These are phyloP conservation scores for Idaea biselata DNA, from an alignment of 2,888 invertebrate species.

Conservation along the genomic window DNA sequence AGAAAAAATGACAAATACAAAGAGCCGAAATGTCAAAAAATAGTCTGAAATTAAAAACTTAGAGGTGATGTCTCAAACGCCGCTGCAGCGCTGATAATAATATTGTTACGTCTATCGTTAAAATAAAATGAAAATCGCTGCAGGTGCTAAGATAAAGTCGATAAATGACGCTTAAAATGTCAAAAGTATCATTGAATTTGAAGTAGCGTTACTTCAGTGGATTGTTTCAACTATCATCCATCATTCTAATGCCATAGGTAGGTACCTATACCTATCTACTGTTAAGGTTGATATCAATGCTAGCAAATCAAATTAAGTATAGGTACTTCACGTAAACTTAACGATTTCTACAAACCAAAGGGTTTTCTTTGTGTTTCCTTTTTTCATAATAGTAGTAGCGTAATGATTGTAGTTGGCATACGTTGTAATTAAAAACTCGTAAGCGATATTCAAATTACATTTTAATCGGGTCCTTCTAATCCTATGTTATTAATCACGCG, in stretches of 20 bases:
- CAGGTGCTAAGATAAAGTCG: no score
- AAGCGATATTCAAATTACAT: slow-evolving; percentile 42
- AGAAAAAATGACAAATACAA: no score
- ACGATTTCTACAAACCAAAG: background rate
- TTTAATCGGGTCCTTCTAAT: slow-evolving; percentile 52
- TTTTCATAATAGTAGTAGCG: slow-evolving; percentile 12
- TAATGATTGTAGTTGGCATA: background rate
- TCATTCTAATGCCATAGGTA: no score
- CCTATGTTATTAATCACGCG: slow-evolving; percentile 62
- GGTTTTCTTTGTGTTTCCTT: slow-evolving; percentile 10
- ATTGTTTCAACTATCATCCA: no score
- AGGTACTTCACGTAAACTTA: background rate
- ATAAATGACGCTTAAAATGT: no score
- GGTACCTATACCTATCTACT: no score
- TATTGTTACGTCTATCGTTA: slow-evolving; percentile 17
- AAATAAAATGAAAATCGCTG: no score
- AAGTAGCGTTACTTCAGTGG: no score
- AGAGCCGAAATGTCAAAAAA: no score
- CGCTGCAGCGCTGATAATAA: slow-evolving; percentile 23
- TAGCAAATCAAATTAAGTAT: slow-evolving; percentile 12
- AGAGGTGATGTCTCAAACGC: no score
- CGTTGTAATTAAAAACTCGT: slow-evolving; percentile 25
- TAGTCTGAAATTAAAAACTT: no score
- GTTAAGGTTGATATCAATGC: no score
- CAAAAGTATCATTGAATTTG: slow-evolving; percentile 4